phyloP scores from a whole-genome alignment of 2,797 vertebrate genomes.

The Diglossa cyanea region DNA sequence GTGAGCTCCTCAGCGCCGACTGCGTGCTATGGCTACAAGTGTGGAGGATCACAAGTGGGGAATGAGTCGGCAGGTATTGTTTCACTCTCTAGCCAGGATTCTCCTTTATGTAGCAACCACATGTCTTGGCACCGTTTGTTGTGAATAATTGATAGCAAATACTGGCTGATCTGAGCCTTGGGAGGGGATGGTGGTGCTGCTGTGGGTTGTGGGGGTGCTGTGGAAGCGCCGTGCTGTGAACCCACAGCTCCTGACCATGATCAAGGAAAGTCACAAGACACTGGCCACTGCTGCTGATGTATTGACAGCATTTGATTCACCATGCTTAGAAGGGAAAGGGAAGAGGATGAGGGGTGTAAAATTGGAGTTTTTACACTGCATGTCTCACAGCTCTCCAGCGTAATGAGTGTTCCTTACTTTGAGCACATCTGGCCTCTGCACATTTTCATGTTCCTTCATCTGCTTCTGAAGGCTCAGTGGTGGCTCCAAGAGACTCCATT shows the following conservation, averaged over 20 bases:
- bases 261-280: neutral
- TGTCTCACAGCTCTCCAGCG: accelerated
- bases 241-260: accelerated
- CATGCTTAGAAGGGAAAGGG: neutral
- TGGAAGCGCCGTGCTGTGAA: accelerated
- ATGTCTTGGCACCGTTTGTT: neutral
- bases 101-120: neutral
- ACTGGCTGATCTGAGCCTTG: neutral
- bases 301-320: neutral
- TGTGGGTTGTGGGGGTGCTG: neutral
- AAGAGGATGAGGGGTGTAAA: neutral
- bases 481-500: neutral
- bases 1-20: neutral
- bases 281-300: neutral
- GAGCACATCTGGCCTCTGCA: neutral
- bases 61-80: neutral
- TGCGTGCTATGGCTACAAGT: neutral
- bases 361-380: neutral
- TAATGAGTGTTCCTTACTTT: neutral
- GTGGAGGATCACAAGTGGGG: neutral
- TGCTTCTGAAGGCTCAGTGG: neutral
- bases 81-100: neutral
- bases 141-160: neutral
- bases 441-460: neutral
- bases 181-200: accelerated